phyloP scores from a whole-genome alignment of 53 echinoderm and acorn worm genomes.

The Stichopus horrens region DNA sequence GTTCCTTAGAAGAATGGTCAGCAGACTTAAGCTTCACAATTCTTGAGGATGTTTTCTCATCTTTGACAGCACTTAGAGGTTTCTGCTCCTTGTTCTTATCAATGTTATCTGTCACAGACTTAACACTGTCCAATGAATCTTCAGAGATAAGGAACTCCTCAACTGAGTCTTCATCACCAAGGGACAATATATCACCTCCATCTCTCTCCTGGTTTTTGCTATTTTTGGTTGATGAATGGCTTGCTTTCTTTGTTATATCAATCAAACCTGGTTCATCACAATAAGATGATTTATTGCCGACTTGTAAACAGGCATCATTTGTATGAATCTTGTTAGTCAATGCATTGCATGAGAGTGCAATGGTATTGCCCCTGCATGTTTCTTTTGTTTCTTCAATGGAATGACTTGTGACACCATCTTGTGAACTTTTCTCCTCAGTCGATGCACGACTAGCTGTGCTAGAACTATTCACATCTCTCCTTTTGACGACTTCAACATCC shows the following conservation, averaged over 20 bases:
- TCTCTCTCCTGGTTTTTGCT: neutral
- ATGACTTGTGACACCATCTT: neutral
- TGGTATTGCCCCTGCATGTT: neutral
- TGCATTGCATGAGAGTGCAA: neutral
- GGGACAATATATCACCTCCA: constrained; percentile 6
- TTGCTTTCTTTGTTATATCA: neutral
- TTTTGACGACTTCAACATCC: neutral
- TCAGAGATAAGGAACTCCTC: neutral
- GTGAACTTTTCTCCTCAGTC: neutral
- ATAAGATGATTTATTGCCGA: neutral
- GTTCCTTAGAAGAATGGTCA: neutral
- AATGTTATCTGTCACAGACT: neutral
- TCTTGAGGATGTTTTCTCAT: neutral
- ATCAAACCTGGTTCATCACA: neutral
- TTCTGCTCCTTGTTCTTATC: neutral
- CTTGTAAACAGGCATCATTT: neutral
- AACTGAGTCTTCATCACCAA: constrained; percentile 16
- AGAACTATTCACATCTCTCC: neutral
- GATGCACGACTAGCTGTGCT: neutral
- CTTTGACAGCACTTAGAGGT: neutral
- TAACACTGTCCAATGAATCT: constrained; percentile 10
- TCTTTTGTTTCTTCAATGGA: neutral
- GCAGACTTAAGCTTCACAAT: neutral
- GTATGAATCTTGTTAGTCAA: neutral
- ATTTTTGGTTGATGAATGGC: neutral